Evolutionary conservation across 2,888 invertebrate genomes (phyloP), one percentile per base, ranked within the genome.

Genomic region (Elysia crispata): DNA sequence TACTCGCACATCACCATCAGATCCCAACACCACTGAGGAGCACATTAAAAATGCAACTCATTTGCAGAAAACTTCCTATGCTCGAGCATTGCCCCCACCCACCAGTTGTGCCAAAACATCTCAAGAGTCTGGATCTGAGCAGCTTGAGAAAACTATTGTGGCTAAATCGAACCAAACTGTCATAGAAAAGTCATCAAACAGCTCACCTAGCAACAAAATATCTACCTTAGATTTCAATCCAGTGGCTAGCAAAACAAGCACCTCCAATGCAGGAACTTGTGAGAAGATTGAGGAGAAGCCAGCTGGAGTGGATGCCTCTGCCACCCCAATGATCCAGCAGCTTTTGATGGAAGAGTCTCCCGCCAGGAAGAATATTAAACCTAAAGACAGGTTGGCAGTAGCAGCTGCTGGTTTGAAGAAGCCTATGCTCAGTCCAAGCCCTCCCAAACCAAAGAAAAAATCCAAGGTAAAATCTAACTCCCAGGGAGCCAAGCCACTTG

Each of bases 251-350:
- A 60, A 77, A 6, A 3, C 70, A 33, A 41, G 62, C 41, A 60
- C 25, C 6, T 15, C 60, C 60, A 60, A 15, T 60, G 25, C 23
- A 60, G 15, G n/a, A 8, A 41, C 11, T 41, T 41, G 41, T 41
- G 41, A 41, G 41, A 41, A 41, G 41, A 41, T 41, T 3, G 41
- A 41, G 3, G 41, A 41, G 41, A 41, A 41, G 11, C 41, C 41
- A 11, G 41, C 41, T 6, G 41, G 41, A 5, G n/a, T 23, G 25
- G 30, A 25, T 66, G 30, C 66, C 20, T 25, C 79, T 3, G 54
- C 76, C 20, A 80, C 80, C 5, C 80, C 80, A 1, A 80, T 80
- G 80, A 80, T 80, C 18, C 80, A 80, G 31, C 80, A 80, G 33
- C 50, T 80, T 30, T 66, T 80, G 23, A 76, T 76, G 76, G 75